Evolutionary conservation across 2,888 invertebrate genomes (phyloP).

Genomic region (Yponomeuta sedellus): DNA sequence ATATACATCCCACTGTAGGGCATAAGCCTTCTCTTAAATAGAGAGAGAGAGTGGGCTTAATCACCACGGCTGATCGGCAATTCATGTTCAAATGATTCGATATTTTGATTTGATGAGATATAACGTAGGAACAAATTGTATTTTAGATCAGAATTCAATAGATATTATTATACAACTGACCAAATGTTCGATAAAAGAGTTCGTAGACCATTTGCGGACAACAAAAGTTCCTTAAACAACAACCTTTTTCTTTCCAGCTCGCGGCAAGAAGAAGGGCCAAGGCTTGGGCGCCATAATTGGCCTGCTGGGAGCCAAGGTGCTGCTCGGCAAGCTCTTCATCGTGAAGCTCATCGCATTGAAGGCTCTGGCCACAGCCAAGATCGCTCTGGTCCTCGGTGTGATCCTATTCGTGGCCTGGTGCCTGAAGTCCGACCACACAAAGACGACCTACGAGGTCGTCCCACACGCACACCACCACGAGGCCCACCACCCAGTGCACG

Average conservation of each 20-base stretch:
- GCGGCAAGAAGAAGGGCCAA: constrained; percentile 83
- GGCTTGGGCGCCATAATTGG: constrained; percentile 83
- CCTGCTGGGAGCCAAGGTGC: constrained; percentile 67
- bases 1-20: no score
- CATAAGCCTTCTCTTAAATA: no score
- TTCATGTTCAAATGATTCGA: no score
- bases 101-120: no score
- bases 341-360: constrained; percentile 89
- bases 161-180: no score
- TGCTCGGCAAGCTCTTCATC: constrained; percentile 79
- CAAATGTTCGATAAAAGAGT: no score
- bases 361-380: constrained; percentile 87
- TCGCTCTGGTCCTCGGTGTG: constrained; percentile 84
- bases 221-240: not conserved
- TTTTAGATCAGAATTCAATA: no score
- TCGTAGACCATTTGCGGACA: no score
- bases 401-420: constrained; percentile 77
- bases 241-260: constrained; percentile 65
- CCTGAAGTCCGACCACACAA: constrained; percentile 60
- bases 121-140: no score
- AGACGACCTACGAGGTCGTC: constrained; percentile 66
- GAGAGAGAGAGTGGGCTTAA: no score
- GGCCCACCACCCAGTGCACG: constrained; percentile 78
- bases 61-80: no score
- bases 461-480: constrained; percentile 74